Percentiles rank a stretch among this genome's conserved stretches.
phyloP scores from a whole-genome alignment of 2,113 vertebrate species.

The Hemiscyllium ocellatum region DNA sequence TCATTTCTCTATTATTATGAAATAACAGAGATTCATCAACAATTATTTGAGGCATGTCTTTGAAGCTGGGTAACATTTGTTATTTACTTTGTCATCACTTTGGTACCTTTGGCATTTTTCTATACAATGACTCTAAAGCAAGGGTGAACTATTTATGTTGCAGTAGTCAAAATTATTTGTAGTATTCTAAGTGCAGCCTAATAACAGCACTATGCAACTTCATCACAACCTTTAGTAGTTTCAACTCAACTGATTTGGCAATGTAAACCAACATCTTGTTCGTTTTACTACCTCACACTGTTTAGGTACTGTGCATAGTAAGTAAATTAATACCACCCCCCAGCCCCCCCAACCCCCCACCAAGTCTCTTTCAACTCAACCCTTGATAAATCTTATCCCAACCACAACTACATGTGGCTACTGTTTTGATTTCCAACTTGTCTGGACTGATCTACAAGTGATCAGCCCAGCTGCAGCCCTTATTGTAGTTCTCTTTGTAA shows the following conservation, averaged over 20 bases:
- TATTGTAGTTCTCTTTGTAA: not conserved
- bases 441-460: not conserved
- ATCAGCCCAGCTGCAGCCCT: not conserved
- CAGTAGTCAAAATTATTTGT: not conserved
- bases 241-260: slow-evolving; percentile 3
- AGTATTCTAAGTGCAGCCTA: not conserved
- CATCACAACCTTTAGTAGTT: not conserved
- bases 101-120: not conserved
- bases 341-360: too few species aligned
- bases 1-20: not conserved
- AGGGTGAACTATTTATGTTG: not conserved
- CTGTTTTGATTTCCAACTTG: not conserved
- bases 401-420: not conserved
- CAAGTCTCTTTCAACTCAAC: not conserved
- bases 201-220: not conserved
- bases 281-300: not conserved
- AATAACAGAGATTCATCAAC: not conserved
- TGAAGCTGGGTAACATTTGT: not conserved
- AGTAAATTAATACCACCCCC: not conserved
- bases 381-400: not conserved
- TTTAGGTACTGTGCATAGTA: not conserved
- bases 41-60: not conserved
- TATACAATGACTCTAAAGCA: not conserved
- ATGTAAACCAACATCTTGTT: not conserved
- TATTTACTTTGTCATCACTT: not conserved